Conservation (phyloP, 2,888 invertebrate genomes). For the Aspidiotus destructor region DNA sequence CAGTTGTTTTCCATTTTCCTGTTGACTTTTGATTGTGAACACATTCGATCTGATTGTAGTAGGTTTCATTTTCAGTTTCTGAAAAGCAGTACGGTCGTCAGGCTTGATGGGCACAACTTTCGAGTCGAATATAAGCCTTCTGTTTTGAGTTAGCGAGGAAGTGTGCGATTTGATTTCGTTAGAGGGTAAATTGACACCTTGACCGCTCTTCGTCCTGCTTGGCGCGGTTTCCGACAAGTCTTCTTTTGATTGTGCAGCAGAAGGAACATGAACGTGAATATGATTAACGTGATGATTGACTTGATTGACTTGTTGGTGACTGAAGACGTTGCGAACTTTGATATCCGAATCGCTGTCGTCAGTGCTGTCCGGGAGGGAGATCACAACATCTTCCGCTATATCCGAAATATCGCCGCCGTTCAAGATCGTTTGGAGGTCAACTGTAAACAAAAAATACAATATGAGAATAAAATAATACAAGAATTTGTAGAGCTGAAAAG, state of each 20-base stretch:
- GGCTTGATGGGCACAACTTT: constrained; percentile 9
- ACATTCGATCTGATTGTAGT: not conserved
- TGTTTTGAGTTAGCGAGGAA: not conserved
- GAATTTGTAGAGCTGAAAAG: too few species aligned
- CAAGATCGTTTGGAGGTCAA: not conserved
- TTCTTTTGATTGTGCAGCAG: not conserved
- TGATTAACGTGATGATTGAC: constrained; percentile 7
- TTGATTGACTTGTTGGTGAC: not conserved
- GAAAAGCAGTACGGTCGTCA: not conserved
- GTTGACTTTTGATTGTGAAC: not conserved
- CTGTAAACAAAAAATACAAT: not conserved
- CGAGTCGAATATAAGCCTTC: constrained; percentile 5
- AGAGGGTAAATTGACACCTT: not conserved
- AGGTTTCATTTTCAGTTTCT: not conserved
- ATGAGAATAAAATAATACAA: too few species aligned
- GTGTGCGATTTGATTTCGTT: not conserved
- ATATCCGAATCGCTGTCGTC: not conserved
- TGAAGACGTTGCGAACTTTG: not conserved
- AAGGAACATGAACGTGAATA: constrained; percentile 4
- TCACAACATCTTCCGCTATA: constrained; percentile 3
- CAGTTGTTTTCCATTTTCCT: not conserved
- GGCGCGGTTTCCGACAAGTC: not conserved
- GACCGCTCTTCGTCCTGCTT: not conserved
- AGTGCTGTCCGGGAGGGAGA: not conserved
- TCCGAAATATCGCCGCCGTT: not conserved